Evolutionary conservation across 1,140 invertebrate species (phyloP), one percentile per base, ranked within the genome.

Genomic region (Periplaneta americana): DNA sequence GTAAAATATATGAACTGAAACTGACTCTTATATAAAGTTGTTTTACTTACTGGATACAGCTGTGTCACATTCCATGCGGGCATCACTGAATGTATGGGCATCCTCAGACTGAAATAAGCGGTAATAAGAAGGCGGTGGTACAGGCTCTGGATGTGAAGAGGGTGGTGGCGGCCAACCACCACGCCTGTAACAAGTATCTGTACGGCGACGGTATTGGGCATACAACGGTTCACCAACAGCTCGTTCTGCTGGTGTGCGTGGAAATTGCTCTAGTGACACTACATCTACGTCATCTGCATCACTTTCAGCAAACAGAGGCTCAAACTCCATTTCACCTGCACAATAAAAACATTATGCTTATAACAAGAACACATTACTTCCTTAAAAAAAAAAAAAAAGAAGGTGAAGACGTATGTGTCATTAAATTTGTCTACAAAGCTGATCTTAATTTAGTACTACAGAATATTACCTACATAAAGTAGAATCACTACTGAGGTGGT

Each of bases 221-320:
- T 81, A 81, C 15, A 81, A 15, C 17, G 75, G 34, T 18, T 57
- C 81, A 57, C 35, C 75, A 48, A 48, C 74, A 33, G 34, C 18
- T 28, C 35, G 6, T 48, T 80, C 79, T 13, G 79, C 33, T 31
- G 33, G 32, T 6, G n/a, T 66, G 17, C 28, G 48, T 1, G 39
- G 79, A 34, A 32, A 80, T 28, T 80, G 79, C 32, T 78, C 81
- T 32, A 81, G 34, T 31, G 81, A 39, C 28, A 83, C 84, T 82
- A 88, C 84, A 74, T 89, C 88, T 74, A 86, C 86, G 57, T 89
- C 89, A 82, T 89, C 89, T 18, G 88, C 87, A 82, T 90, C 90
- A 82, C 89, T 89, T 75, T 89, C 89, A 32, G 89, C 90, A 85
- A 90, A 90, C 82, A 90, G 85, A 81, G 89, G 89, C 33, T 90